Conservation (phyloP, 2,113 vertebrate genomes). For the Solenodon paradoxus region DNA sequence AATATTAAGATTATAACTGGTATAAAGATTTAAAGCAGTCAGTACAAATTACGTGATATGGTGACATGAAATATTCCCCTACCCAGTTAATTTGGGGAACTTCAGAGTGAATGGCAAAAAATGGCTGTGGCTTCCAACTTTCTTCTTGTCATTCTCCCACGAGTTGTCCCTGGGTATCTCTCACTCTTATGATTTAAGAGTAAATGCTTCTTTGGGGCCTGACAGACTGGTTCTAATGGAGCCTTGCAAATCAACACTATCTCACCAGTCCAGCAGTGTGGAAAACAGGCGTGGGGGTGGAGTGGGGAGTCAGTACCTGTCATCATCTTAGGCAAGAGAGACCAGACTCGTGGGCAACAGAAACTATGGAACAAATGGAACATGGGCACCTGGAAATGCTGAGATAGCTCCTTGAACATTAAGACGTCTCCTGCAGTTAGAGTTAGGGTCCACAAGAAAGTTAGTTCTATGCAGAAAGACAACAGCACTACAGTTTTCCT, state of each 20-base stretch:
- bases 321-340: background rate
- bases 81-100: conserved; percentile 28
- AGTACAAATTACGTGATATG: conserved; percentile 34
- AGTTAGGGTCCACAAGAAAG: background rate
- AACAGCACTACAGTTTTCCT: background rate
- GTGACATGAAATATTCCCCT: conserved; percentile 49
- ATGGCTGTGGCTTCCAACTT: background rate
- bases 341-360: background rate
- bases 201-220: background rate
- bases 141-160: background rate
- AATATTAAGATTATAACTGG: conserved; percentile 65
- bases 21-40: conserved; percentile 57
- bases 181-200: background rate
- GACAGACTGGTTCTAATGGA: background rate
- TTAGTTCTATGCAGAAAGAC: background rate
- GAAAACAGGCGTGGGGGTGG: background rate
- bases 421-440: background rate
- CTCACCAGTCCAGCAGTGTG: background rate
- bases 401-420: too few relatives aligned
- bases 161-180: background rate
- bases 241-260: background rate
- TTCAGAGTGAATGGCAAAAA: conserved; percentile 29
- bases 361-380: background rate
- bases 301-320: background rate
- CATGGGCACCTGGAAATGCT: background rate